Conservation (phyloP, 2,113 vertebrate genomes). For the Eolophus roseicapilla region DNA sequence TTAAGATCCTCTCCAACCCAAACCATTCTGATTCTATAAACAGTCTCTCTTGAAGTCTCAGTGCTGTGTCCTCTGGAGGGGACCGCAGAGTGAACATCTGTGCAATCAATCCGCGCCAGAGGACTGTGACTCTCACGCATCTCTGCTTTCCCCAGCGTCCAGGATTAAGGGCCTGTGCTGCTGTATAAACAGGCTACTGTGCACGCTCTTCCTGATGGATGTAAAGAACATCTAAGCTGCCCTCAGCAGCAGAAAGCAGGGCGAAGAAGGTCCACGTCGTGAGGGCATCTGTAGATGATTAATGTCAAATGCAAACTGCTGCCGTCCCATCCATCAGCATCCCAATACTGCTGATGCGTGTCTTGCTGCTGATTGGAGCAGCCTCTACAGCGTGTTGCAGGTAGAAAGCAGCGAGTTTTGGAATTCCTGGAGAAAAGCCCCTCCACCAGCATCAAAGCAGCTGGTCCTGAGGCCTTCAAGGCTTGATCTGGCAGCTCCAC, state of each 20-base stretch:
- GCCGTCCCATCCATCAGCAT: not conserved
- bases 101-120: not conserved
- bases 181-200: not conserved
- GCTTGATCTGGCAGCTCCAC: not conserved
- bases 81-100: not conserved
- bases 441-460: not conserved
- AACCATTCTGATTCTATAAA: not conserved
- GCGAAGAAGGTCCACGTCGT: not conserved
- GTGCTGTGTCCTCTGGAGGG: too few species aligned
- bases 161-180: not conserved
- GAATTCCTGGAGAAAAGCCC: not conserved
- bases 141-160: not conserved
- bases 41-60: not conserved
- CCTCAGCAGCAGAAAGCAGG: not conserved
- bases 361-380: not conserved
- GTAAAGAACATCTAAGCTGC: not conserved
- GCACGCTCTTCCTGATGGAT: not conserved
- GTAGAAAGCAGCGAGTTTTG: not conserved
- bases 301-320: accelerated
- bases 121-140: accelerated
- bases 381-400: accelerated
- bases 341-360: accelerated
- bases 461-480: too few species aligned
- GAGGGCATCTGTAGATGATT: not conserved
- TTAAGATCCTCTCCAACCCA: not conserved